Base-by-base conservation (phyloP, 2,888 invertebrate species). In the Nymphalis c-album region DNA sequence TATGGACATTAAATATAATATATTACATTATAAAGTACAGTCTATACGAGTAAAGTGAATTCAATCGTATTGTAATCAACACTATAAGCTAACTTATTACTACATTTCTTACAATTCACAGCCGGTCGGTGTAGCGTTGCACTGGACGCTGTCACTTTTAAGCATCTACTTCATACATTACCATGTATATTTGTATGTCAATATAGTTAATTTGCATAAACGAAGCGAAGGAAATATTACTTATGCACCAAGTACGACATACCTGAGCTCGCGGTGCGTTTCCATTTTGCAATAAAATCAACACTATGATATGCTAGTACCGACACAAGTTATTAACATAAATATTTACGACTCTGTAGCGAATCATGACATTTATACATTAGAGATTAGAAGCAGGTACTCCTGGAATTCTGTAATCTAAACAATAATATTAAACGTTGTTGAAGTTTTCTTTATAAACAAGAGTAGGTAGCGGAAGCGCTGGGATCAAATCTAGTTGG, bases 211-310 rank as follows among this genome's bases (percentile, higher is more conserved):
- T 90, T 90, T 88, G 84, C 90, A 88, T 90, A 87, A 85, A 80
- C 82, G 75, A 83, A 75, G 75, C 76, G 76, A 77, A 82, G 87
- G 84, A 86, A 86, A 85, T 82, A 84, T 84, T 84, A 80, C 79
- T 79, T 80, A 81, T 76, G 77, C 79, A 78, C 78, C 77, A 79
- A 80, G 81, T 82, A 79, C 79, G 78, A 76, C 80, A 78, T 79
- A 78, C 77, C 75, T 75, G 74, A 76, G 78, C 75, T 76, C 74
- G 77, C 73, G 71, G 80, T 80, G 83, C 80, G 85, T 84, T 86
- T 87, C 83, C 83, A 88, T 89, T 88, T 90, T 86, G 89, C 87
- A 90, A 85, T 83, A 85, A 84, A 87, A 87, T 86, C 84, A 83
- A 80, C 79, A 80, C 78, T 80, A 80, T 81, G 82, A 83, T 81